Base-by-base conservation (phyloP, 2,797 vertebrate genomes). In the Megalops cyprinoides region DNA sequence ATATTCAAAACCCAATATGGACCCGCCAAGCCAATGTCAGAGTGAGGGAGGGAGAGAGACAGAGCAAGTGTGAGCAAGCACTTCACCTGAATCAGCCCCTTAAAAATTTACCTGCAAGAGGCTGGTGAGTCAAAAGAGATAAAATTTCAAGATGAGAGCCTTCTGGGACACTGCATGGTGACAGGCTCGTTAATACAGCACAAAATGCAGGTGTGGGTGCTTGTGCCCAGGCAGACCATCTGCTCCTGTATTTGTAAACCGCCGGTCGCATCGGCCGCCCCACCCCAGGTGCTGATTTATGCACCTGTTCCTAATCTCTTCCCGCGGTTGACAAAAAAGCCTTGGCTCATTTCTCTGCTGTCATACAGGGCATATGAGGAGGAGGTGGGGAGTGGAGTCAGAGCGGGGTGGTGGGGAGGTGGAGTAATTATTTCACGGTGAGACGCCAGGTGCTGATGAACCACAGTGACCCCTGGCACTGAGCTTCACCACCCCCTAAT, bases 341-440 rank as follows among this genome's bases (percentile, higher is more conserved):
- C 69, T 42, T 67, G 8, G 62, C 28, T 67, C 28, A 67, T 37
- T 67, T 67, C 23, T 34, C 39, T 12, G 34, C 49, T 71, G 44
- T 25, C 28, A 69, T 9, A n/a, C 25, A 39, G 31, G 20, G n/a
- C 25, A 28, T 18, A 18, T 28, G 4, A 14, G 55, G n/a, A 55
- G 18, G 20, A 76, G 28, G 74, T 65, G 25, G 62, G 15, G 60
- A 37, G 46, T 34, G 37, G 0, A 28, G 39, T 46, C 55, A n/a
- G 37, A 48, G 7, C n/a, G 46, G 58, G 25, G 79, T 60, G 31
- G 76, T 77, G 44, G n/a, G 44, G 62, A 25, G 28, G 31, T 23
- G 53, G 31, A 42, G 46, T 76, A 74, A 76, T 55, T 78, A 80
- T 73, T 84, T 84, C 78, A 74, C 80, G 48, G 18, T 1, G 5